These are phyloP conservation scores for Gortyna flavago DNA, from an alignment of 2,888 invertebrate genomes.

Conservation along the genomic window DNA sequence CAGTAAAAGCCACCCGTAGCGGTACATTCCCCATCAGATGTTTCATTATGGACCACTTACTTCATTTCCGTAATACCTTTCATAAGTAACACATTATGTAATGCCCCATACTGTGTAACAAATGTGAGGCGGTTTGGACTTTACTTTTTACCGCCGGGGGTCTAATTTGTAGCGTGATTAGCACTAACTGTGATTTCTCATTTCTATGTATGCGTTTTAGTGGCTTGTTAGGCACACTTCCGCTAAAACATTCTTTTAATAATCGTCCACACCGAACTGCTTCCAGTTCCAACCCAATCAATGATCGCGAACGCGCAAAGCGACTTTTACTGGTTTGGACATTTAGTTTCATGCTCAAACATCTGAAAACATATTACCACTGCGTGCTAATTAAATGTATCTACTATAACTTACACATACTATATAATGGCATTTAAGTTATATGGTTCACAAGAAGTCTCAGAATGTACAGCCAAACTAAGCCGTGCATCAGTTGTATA, in stretches of 20 bases:
- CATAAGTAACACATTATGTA: constrained; percentile 33
- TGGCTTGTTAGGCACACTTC: constrained; percentile 14
- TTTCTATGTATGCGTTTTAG: constrained; percentile 9
- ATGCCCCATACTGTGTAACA: constrained; percentile 12
- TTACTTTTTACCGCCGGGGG: constrained; percentile 8
- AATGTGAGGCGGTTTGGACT: constrained; percentile 6
- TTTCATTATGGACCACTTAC: constrained; percentile 20
- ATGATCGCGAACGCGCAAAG: background rate
- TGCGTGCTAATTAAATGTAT: constrained; percentile 23
- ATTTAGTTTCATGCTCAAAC: constrained; percentile 1
- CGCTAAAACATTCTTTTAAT: background rate
- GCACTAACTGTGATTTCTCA: constrained; percentile 21
- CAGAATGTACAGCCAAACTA: background rate
- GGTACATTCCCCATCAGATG: constrained; percentile 1
- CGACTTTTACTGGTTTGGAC: background rate
- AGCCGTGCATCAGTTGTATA: background rate
- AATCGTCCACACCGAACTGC: background rate
- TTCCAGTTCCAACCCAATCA: background rate
- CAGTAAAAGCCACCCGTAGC: constrained; percentile 2
- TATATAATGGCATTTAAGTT: background rate
- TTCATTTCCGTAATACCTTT: constrained; percentile 16
- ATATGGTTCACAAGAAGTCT: constrained; percentile 16
- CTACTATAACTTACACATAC: constrained; percentile 25
- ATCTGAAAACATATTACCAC: constrained; percentile 16
- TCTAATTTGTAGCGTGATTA: constrained; percentile 50